A percentile compares a stretch with the other conserved stretches of the same genome.
phyloP scores from a whole-genome alignment of 2,113 vertebrate species.

The Zosterops pallidus region DNA sequence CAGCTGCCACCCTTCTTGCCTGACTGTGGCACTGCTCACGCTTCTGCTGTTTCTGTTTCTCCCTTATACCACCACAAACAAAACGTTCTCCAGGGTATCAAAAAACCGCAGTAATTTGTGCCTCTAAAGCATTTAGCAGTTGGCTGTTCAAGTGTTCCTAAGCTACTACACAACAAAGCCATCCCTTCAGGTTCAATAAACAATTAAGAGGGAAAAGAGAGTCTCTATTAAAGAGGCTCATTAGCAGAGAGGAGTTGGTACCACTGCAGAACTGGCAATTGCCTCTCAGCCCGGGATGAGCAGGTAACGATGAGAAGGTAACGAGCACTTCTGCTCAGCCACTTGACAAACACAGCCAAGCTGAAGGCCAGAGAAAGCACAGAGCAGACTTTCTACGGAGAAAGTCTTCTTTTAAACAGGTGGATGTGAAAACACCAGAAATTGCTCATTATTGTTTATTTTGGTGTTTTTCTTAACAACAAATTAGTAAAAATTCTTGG shows the following conservation, averaged over 20 bases:
- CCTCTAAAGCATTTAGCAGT: not conserved
- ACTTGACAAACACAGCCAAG: not conserved
- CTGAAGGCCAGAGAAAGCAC: not conserved
- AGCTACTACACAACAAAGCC: not conserved
- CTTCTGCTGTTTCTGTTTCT: not conserved
- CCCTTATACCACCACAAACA: not conserved
- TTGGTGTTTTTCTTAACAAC: not conserved
- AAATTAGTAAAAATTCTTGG: not conserved
- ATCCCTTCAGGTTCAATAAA: not conserved
- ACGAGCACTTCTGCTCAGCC: not conserved
- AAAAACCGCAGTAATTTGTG: not conserved
- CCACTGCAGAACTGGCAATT: not conserved
- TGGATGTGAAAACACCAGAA: not conserved
- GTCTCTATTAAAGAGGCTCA: not conserved
- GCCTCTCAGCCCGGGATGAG: not conserved
- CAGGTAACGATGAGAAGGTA: not conserved
- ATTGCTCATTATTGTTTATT: fast-evolving
- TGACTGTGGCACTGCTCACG: fast-evolving
- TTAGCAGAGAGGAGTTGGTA: not conserved
- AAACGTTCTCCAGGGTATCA: not conserved
- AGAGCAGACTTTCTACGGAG: too few species aligned
- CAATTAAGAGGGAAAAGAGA: not conserved
- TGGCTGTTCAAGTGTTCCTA: not conserved
- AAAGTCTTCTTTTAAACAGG: not conserved
- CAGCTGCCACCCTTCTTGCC: not conserved